Evolutionary conservation across 2,888 invertebrate species (phyloP).

Genomic region (Mythimna albipuncta): DNA sequence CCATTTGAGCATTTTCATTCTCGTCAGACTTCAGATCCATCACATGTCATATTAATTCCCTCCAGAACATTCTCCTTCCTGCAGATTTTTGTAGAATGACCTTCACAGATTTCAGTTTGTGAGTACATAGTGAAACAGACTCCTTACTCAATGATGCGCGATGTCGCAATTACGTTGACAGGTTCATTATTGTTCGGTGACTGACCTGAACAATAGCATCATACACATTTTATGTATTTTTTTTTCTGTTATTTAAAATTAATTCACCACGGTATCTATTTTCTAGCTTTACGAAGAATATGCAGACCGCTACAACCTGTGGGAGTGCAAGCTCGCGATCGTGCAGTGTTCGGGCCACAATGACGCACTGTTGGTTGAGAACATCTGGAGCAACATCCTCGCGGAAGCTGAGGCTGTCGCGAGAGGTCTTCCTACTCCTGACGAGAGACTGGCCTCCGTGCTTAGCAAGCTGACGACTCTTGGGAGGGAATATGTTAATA

Average conservation of each 20-base stretch:
- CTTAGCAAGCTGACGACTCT: slow-evolving; percentile 94
- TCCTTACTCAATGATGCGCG: no score
- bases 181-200: no score
- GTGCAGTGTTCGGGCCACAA: slow-evolving; percentile 98
- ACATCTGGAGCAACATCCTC: slow-evolving; percentile 97
- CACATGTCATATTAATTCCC: no score
- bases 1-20: no score
- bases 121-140: no score
- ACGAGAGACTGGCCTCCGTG: slow-evolving; percentile 92
- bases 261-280: not conserved
- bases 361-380: slow-evolving; percentile 96
- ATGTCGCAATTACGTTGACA: no score
- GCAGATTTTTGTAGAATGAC: no score
- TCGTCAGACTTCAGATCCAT: no score
- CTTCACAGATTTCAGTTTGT: no score
- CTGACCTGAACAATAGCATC: no score
- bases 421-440: slow-evolving; percentile 82
- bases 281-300: slow-evolving; percentile 96
- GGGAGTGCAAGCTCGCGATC: slow-evolving; percentile 98
- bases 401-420: slow-evolving; percentile 90
- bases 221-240: not conserved
- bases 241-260: not conserved
- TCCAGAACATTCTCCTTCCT: no score
- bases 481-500: slow-evolving; percentile 94
- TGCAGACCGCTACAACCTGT: slow-evolving; percentile 96